Base-by-base conservation (phyloP, 2,113 vertebrate species). In the Mesoclemmys tuberculata region DNA sequence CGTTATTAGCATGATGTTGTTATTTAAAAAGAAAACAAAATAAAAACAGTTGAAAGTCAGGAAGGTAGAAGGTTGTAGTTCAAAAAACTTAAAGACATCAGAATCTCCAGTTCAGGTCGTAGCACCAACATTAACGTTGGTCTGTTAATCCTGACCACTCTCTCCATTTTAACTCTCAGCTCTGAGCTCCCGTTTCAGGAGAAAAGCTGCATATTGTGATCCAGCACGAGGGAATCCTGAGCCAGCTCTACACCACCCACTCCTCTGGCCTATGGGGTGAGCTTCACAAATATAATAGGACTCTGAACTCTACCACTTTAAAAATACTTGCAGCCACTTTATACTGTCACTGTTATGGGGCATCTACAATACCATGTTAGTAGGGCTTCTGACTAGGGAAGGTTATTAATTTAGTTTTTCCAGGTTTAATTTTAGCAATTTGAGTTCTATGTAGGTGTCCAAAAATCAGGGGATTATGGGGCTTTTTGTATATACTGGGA, bases 351-450 rank as follows among this genome's bases (percentile, higher is more conserved):
- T 7, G 10, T 2, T 1, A 61, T 2, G 6, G 49, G n/a, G 38
- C 54, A 31, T 10, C 21, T 61, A 4, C 0, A 0, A 91, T 18
- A 41, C 0, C 2, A 46, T 0, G 5, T 16, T 71, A 0, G 0
- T 89, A 35, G 35, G 61, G 61, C 3, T n/a, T 18, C 61, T 64
- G 13, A 18, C 18, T 16, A 18, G 31, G 14, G 6, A 3, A 7
- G 3, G 14, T 14, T 64, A 64, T 64, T 64, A 18, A 35, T 64
- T 64, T 64, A 3, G 35, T 64, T 64, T 64, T 9, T 64, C 61
- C 61, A 64, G 31, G 16, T n/a, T 64, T 64, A n/a, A 35, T 64
- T 64, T 64, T 64, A 64, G 31, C 7, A 16, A 64, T 64, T 19
- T 35, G 61, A 64, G 31, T 14, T 35, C 8, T 18, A 18, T 19